Conservation (phyloP, 35 echinoderm and acorn worm genomes). For the Lytechinus variegatus region DNA sequence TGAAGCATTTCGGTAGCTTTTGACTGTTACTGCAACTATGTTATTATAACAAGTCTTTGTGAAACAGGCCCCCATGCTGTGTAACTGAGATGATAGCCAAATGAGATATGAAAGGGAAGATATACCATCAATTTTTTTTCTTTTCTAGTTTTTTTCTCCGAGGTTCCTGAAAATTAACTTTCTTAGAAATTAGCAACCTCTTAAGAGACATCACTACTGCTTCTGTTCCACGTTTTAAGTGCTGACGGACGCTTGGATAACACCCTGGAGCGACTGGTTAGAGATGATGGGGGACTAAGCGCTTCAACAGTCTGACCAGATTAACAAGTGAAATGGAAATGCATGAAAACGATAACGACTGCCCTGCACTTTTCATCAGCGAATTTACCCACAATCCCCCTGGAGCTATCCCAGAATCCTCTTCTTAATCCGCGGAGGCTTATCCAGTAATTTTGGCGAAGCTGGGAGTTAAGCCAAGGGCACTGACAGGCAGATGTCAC, state of each 20-base stretch:
- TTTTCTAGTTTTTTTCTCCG: neutral
- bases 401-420: neutral
- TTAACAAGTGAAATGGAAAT: constrained; percentile 6
- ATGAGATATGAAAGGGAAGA: neutral
- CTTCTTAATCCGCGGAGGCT: neutral
- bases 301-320: neutral
- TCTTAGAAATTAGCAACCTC: neutral
- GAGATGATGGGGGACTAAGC: neutral
- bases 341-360: neutral
- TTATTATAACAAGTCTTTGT: no score
- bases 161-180: neutral
- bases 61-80: neutral
- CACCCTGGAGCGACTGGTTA: neutral
- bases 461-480: neutral
- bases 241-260: neutral
- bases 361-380: neutral
- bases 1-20: no score
- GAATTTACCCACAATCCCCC: constrained; percentile 8
- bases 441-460: neutral
- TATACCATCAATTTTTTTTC: neutral
- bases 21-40: no score
- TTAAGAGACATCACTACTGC: neutral
- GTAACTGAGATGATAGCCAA: neutral
- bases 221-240: neutral
- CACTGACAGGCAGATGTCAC: constrained; percentile 8